Conservation (phyloP, 1,140 invertebrate genomes). For the Orchestia grillus region DNA sequence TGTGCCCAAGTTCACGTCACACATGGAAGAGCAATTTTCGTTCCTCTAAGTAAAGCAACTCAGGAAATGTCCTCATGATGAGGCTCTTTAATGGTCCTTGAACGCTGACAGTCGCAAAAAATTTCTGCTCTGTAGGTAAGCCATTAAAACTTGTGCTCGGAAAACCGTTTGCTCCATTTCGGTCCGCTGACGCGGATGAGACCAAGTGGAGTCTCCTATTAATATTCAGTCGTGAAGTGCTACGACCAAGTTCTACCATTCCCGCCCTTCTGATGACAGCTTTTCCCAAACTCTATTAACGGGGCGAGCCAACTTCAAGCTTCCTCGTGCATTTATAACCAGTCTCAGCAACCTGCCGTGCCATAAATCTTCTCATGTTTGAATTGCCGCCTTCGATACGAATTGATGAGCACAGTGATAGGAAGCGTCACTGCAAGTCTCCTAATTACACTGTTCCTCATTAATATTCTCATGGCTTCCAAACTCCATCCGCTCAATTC, state of each 20-base stretch:
- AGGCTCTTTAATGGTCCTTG: constrained; percentile 1
- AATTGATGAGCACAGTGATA: background rate
- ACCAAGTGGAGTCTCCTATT: constrained; percentile 20
- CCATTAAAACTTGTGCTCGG: constrained; percentile 49
- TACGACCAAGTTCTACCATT: constrained; percentile 47
- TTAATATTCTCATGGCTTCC: background rate
- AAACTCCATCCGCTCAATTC: background rate
- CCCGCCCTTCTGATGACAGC: constrained; percentile 17
- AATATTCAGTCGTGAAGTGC: constrained; percentile 55
- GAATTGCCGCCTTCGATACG: background rate
- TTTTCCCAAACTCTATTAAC: constrained; percentile 52
- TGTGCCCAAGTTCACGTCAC: background rate
- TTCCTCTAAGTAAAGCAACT: background rate
- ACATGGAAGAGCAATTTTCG: background rate
- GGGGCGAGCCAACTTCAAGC: constrained; percentile 24
- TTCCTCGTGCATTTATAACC: constrained; percentile 37
- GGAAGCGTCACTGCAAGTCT: background rate
- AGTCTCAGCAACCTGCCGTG: background rate
- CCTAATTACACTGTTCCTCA: background rate
- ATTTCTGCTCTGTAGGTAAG: constrained; percentile 33
- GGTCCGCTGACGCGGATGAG: constrained; percentile 33
- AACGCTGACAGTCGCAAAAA: constrained; percentile 21
- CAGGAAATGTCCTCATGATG: background rate
- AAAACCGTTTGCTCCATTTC: constrained; percentile 23
- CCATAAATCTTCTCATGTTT: background rate